These are phyloP conservation scores for Yponomeuta evonymella DNA, from an alignment of 2,888 invertebrate genomes.

Conservation along the genomic window DNA sequence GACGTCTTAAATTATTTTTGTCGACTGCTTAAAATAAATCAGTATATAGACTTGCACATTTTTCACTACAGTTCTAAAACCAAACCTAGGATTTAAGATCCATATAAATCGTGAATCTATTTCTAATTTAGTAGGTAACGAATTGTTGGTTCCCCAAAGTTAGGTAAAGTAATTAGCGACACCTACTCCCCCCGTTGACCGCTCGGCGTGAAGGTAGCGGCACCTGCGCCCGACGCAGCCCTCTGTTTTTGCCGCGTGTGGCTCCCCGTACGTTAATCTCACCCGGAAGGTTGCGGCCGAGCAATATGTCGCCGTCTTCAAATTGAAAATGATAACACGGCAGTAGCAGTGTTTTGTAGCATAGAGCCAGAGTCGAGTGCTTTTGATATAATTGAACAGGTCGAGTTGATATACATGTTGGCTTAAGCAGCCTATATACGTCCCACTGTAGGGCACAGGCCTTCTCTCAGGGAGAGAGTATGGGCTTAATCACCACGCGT, in stretches of 20 bases:
- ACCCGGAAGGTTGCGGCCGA: background rate
- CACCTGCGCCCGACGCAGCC: constrained; percentile 12
- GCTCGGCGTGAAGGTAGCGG: background rate
- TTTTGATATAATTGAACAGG: background rate
- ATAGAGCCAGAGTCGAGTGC: background rate
- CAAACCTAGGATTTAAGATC: too few species aligned
- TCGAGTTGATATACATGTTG: background rate
- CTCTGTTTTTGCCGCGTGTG: background rate
- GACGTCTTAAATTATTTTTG: too few species aligned
- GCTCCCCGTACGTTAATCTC: constrained; percentile 6
- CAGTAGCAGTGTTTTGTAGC: background rate
- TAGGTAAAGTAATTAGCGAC: background rate
- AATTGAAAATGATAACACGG: constrained; percentile 1
- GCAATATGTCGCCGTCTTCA: constrained; percentile 1
- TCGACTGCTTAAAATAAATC: too few species aligned
- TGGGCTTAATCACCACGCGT: too few species aligned
- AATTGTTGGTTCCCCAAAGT: background rate
- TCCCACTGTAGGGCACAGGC: too few species aligned
- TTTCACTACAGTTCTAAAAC: too few species aligned
- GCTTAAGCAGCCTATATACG: too few species aligned
- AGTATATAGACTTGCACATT: too few species aligned
- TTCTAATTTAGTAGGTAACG: background rate
- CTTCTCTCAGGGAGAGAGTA: too few species aligned
- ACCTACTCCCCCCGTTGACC: background rate
- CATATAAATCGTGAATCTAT: background rate